phyloP scores from a whole-genome alignment of 1,140 invertebrate species.

The Archivesica marissinica region DNA sequence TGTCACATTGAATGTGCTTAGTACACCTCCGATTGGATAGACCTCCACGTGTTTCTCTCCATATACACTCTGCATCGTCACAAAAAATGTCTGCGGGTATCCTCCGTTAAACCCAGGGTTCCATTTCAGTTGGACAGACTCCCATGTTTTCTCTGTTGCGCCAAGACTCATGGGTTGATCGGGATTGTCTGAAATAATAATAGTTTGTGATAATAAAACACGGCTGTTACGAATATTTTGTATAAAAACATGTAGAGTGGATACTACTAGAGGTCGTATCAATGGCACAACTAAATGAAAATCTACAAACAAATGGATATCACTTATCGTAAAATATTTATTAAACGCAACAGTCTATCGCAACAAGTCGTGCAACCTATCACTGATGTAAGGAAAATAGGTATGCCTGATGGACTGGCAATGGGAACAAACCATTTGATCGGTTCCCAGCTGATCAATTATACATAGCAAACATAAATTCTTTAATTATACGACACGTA shows the following conservation, averaged over 20 bases:
- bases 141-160: conserved; percentile 66
- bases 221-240: not conserved
- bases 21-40: conserved; percentile 26
- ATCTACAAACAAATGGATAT: too few species aligned
- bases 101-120: conserved; percentile 76
- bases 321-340: too few species aligned
- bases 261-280: too few species aligned
- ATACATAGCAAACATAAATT: too few species aligned
- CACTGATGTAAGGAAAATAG: too few species aligned
- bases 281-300: too few species aligned
- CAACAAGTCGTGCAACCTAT: too few species aligned
- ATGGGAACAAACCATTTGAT: too few species aligned
- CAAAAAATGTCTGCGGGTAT: conserved; percentile 70
- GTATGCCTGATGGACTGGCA: too few species aligned
- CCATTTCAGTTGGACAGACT: conserved; percentile 75
- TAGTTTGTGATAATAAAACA: not conserved
- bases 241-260: not conserved
- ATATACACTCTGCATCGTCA: conserved; percentile 36
- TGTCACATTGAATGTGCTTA: conserved; percentile 67
- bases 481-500: too few species aligned
- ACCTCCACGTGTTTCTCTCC: conserved; percentile 50
- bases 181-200: conserved; percentile 69
- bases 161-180: conserved; percentile 68
- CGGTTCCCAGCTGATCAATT: too few species aligned
- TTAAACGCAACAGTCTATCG: too few species aligned